Base-by-base conservation (phyloP, 2,797 vertebrate genomes). In the Liasis olivaceus region DNA sequence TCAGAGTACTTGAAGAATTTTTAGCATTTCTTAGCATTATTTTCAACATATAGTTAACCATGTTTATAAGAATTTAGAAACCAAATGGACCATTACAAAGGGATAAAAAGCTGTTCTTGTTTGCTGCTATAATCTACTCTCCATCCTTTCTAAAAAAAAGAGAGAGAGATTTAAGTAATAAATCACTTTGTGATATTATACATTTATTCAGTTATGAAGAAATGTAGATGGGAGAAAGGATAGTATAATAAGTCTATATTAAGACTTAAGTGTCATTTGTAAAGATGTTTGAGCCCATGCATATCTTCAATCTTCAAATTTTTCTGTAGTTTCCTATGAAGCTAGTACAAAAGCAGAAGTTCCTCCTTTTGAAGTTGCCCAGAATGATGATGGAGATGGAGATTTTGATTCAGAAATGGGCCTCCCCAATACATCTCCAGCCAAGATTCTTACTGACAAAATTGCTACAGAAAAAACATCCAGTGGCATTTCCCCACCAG, bases 401-500 rank as follows among this genome's bases (percentile, higher is more conserved):
- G 95, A 93, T 85, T 96, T 96, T 12, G 94, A 62, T 26, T 92
- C 88, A 0, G 94, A 87, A 81, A 20, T 0, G 0, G 24, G 4
- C 0, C 64, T 88, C 1, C 1, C 42, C 0, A 95, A 89, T 88
- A 84, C 24, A 0, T 88, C 95, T 17, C 95, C 93, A 0, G 56
- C 36, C 0, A 89, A 93, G 28, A 1, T 3, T 1, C 89, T 0
- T 6, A 17, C 13, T 1, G 59, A 93, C 0, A 94, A 89, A 1
- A 90, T 72, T 0, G 97, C 92, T 0, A 22, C 96, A 0, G 98
- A 98, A 0, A 97, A 97, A 87, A 96, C 94, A 0, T 4, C n/a
- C 2, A 92, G 88, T 0, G 97, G 95, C 0, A 95, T 96, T 2
- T 97, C 98, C 0, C 98, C 98, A 1, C 99, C 99, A 0, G 99